Conservation (phyloP, 2,113 vertebrate species). For the Saimiri boliviensis region DNA sequence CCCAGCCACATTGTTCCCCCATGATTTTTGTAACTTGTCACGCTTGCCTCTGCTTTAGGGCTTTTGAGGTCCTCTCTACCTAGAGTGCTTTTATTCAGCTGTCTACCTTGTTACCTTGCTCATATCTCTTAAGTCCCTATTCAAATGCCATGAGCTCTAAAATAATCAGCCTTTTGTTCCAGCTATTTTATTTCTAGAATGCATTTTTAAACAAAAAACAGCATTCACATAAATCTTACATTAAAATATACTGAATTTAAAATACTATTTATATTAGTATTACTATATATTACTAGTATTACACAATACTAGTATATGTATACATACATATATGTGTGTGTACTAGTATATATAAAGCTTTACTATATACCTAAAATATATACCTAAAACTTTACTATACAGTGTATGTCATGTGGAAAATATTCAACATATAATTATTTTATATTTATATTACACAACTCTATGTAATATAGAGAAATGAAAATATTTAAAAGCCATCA, state of each 20-base stretch:
- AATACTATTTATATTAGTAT: not conserved
- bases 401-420: not conserved
- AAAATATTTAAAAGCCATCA: not conserved
- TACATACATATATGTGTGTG: not conserved
- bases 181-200: not conserved
- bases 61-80: not conserved
- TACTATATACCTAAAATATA: not conserved
- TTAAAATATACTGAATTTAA: not conserved
- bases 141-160: not conserved
- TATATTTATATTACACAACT: not conserved
- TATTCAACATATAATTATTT: not conserved
- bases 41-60: not conserved
- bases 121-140: not conserved
- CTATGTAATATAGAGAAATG: not conserved
- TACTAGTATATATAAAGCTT: too few relatives aligned
- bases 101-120: not conserved
- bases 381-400: not conserved
- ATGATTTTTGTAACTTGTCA: not conserved
- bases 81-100: not conserved
- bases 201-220: not conserved
- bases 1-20: not conserved
- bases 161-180: not conserved
- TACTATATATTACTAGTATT: too few relatives aligned
- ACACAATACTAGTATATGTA: not conserved
- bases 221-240: not conserved